Base-by-base conservation (phyloP, 1,140 invertebrate species). In the Hesperophylax magnus region DNA sequence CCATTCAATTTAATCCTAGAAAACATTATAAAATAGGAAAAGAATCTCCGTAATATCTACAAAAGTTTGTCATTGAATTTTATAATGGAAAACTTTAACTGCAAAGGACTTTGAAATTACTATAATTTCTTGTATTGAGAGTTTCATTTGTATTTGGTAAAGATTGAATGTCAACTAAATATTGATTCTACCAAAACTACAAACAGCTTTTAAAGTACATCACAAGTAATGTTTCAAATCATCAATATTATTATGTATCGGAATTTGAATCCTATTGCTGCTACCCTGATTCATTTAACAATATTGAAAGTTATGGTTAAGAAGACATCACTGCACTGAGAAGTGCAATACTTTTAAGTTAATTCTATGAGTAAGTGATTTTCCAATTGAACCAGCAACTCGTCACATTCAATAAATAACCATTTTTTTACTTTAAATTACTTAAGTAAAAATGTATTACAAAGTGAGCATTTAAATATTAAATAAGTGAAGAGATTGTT, bases 401-500 rank as follows among this genome's bases (percentile, higher is more conserved):
- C 61, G n/a, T 78, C 77, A 78, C 67, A 63, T 78, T 61, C 52
- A 63, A 78, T 74, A 81, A 60, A 81, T 61, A 47, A 58, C 63
- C 47, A 20, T 39, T 47, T 80, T 81, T 63, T 78, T 75, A 52
- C 47, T 74, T 81, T 81, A 56, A 58, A 77, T 52, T 77, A 47
- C 58, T 34, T 67, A 56, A 78, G 61, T 65, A 60, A 71, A 80
- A 77, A 77, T 77, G 65, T 79, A 79, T 82, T 82, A 82, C 67
- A 82, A 82, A 77, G 78, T 80, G 82, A 78, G 75, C 74, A 83
- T 80, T 80, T 52, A 53, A 83, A 74, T 82, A 78, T 81, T 27
- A 58, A n/a, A 72, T 34, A 27, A 17, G 47, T 27, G 71, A 27
- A 71, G 65, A 79, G 14, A 47, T 17, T 53, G 67, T 47, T 52